Evolutionary conservation across 1,140 invertebrate genomes (phyloP).

Genomic region (Mercenaria mercenaria): DNA sequence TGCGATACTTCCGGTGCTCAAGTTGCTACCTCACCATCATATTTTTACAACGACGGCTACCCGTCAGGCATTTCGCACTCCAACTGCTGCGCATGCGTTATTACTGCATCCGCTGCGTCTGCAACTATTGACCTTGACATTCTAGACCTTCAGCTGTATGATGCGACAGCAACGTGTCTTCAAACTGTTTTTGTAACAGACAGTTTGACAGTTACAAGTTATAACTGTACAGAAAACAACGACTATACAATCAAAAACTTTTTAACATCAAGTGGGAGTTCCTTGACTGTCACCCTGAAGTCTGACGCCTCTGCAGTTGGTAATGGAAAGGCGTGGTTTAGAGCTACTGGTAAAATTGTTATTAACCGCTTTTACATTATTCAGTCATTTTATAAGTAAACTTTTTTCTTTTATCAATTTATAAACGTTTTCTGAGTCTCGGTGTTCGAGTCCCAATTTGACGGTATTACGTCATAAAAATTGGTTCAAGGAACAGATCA

Average conservation of each 20-base stretch:
- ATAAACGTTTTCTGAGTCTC: no score
- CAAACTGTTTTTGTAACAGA: slow-evolving; percentile 16
- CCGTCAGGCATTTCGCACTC: slow-evolving; percentile 6
- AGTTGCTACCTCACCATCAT: not conserved
- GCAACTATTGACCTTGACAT: slow-evolving; percentile 23
- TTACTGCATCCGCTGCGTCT: slow-evolving; percentile 43
- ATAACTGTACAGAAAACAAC: slow-evolving; percentile 22
- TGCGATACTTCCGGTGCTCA: slow-evolving; percentile 16
- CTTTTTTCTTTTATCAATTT: no score
- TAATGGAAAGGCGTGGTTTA: slow-evolving; percentile 18
- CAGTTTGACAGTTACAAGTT: not conserved
- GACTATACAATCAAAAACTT: slow-evolving; percentile 7
- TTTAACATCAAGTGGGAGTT: not conserved
- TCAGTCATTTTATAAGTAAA: no score
- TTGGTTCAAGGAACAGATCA: no score
- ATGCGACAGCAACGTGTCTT: slow-evolving; percentile 10
- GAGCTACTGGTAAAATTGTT: slow-evolving; percentile 27
- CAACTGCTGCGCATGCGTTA: slow-evolving; percentile 53
- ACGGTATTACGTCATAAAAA: no score
- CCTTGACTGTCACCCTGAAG: slow-evolving; percentile 26
- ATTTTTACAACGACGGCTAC: slow-evolving; percentile 46
- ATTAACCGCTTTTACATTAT: no score
- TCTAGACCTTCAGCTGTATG: slow-evolving; percentile 8
- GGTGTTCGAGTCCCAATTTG: no score
- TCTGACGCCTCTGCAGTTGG: not conserved